Base-by-base conservation (phyloP, 1,140 invertebrate species). In the Chionoecetes opilio region DNA sequence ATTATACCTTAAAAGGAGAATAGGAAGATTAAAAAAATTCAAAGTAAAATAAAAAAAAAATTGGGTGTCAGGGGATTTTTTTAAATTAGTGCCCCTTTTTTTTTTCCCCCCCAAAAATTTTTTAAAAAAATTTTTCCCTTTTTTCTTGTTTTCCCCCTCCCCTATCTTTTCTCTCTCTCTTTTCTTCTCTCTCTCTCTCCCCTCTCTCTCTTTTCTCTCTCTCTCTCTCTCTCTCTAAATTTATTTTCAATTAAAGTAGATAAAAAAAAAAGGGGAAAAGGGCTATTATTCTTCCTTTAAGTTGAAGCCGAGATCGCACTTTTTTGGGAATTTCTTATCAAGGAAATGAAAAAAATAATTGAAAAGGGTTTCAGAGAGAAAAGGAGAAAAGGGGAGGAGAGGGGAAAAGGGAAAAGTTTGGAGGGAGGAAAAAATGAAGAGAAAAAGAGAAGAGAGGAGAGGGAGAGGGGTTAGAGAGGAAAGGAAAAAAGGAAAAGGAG, bases 181-280 rank as follows among this genome's bases (percentile, higher is more conserved):
- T 26, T 53, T n/a, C 63, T n/a, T 26, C 63, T n/a, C n/a, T 26
- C 6, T 21, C 63, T n/a, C 21, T n/a, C 21, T 26, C 8, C n/a
- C 21, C 63, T 75, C 63, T 26, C 21, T 26, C n/a, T n/a, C n/a
- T 26, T 75, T 14, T 26, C 21, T 75, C 63, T 26, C 21, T n/a
- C 21, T n/a, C 5, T n/a, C 11, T n/a, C 63, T 46, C 63, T n/a
- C 63, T 26, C 6, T 75, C 8, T n/a, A 75, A n/a, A 75, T 75
- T 6, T n/a, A 75, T 75, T 75, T 75, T 26, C 26, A 17, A 75
- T 75, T n/a, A n/a, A n/a, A n/a, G n/a, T 75, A 75, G 21, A 11
- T n/a, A n/a, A 75, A 75, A 21, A n/a, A 75, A n/a, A n/a, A n/a
- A 75, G 63, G n/a, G 63, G n/a, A n/a, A 75, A 75, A 75, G n/a